These are phyloP conservation scores for Axis porcinus DNA, from an alignment of 2,113 vertebrate genomes.

Conservation along the genomic window DNA sequence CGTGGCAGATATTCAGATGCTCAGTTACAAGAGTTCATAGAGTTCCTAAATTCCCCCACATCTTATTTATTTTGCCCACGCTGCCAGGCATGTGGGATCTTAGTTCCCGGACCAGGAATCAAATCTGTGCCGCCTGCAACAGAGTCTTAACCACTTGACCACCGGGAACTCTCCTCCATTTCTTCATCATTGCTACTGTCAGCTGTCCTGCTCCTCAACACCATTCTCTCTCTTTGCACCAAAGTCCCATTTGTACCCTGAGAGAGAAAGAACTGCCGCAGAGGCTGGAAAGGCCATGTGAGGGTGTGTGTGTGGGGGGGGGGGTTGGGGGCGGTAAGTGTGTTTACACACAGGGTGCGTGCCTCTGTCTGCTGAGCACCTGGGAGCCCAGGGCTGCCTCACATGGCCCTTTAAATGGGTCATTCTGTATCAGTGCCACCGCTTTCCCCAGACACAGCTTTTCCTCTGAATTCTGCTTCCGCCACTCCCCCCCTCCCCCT, in stretches of 20 bases:
- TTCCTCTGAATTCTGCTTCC: conserved; percentile 45
- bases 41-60: background rate
- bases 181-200: background rate
- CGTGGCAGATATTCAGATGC: accelerated
- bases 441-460: conserved; percentile 64
- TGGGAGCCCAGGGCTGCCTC: background rate
- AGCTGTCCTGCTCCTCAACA: background rate
- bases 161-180: background rate
- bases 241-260: background rate
- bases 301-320: accelerated
- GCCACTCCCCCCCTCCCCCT: conserved; percentile 35
- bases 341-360: background rate
- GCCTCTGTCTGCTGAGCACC: background rate
- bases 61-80: accelerated
- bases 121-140: background rate
- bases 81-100: background rate
- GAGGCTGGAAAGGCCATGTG: background rate
- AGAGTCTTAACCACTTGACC: background rate
- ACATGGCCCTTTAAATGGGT: conserved; percentile 64
- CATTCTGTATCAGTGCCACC: conserved; percentile 42
- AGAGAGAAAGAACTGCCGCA: background rate
- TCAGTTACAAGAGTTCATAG: background rate
- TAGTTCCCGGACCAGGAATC: background rate
- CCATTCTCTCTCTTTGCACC: background rate
- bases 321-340: accelerated